phyloP scores from a whole-genome alignment of 2,113 vertebrate genomes.

The Ceyx melanurus region DNA sequence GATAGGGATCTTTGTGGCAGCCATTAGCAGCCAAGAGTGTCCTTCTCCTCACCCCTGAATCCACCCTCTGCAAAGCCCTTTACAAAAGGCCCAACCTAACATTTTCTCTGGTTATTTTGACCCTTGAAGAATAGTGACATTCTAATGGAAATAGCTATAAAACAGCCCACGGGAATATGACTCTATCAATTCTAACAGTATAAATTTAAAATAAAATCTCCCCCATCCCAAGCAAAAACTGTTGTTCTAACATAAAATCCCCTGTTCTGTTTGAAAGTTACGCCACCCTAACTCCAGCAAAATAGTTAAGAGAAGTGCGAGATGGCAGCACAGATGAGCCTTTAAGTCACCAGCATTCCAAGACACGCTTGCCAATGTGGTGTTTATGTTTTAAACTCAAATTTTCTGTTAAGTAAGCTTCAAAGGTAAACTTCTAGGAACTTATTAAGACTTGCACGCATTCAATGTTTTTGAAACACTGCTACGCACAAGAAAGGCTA shows the following conservation, averaged over 20 bases:
- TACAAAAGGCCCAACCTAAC: background rate
- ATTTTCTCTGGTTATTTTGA: background rate
- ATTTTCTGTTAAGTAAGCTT: background rate
- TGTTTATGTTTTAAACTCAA: background rate
- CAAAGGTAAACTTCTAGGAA: background rate
- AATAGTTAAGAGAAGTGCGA: background rate
- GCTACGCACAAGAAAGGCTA: background rate
- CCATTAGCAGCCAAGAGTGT: background rate
- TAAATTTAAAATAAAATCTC: background rate
- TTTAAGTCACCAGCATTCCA: background rate
- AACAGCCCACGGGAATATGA: background rate
- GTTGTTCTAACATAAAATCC: background rate
- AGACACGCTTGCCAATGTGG: background rate
- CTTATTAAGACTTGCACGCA: background rate
- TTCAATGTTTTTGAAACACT: background rate
- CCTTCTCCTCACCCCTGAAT: background rate
- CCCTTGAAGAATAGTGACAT: background rate
- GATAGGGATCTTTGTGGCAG: background rate
- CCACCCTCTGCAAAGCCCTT: background rate
- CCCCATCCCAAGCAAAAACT: accelerated
- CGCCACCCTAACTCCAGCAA: accelerated
- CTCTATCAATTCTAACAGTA: background rate
- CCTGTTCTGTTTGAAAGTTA: background rate
- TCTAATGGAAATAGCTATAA: background rate
- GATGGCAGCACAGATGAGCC: background rate